A percentile compares a stretch with the other conserved stretches of the same genome.
Conservation (phyloP, 2,797 vertebrate species). For the Morus bassanus region DNA sequence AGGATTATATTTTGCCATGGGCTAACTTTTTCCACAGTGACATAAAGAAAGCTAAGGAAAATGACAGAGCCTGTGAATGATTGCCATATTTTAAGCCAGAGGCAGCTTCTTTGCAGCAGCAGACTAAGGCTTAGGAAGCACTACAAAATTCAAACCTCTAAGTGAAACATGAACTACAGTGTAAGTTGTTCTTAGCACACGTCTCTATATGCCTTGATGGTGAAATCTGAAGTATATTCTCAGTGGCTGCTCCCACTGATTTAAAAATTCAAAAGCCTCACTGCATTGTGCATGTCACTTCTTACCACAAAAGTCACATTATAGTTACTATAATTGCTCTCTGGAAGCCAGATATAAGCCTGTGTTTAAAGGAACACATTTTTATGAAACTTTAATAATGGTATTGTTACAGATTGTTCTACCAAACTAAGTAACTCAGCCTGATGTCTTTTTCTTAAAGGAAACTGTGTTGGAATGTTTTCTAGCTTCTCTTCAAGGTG, state of each 20-base stretch:
- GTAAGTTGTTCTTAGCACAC: neutral
- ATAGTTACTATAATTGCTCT: conserved; percentile 53
- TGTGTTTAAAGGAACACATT: conserved; percentile 62
- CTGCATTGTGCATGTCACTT: conserved; percentile 40
- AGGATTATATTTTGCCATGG: neutral
- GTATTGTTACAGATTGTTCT: conserved; percentile 50
- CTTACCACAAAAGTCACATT: conserved; percentile 50
- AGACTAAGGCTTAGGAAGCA: neutral
- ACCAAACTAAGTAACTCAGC: conserved; percentile 27
- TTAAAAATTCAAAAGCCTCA: conserved; percentile 58
- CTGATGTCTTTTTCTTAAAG: neutral
- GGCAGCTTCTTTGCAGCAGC: neutral
- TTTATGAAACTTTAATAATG: conserved; percentile 53
- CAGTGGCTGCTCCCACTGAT: conserved; percentile 8
- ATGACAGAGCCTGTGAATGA: neutral
- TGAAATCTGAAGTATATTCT: conserved; percentile 35
- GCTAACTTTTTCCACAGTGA: neutral
- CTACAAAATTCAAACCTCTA: neutral
- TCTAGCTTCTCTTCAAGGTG: neutral
- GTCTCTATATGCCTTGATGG: neutral
- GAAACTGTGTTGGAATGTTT: neutral
- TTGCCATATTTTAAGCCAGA: neutral
- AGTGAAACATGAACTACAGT: neutral
- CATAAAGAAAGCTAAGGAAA: neutral
- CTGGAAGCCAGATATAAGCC: conserved; percentile 49